phyloP scores from a whole-genome alignment of 2,113 vertebrate genomes.

The Epinephelus moara region DNA sequence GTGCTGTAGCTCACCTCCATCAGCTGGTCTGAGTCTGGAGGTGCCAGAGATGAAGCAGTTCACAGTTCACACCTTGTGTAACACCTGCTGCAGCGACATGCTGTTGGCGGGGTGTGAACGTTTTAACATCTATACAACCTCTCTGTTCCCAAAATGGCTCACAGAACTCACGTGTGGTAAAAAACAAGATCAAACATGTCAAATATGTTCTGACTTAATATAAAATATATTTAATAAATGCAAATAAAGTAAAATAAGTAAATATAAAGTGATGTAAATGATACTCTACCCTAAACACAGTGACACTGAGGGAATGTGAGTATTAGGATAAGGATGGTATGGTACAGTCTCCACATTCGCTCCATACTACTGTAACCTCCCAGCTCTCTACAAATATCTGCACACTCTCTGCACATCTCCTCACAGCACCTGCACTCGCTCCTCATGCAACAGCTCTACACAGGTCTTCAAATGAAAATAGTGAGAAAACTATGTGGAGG shows the following conservation, averaged over 20 bases:
- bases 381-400: constrained; percentile 32
- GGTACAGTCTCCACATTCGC: constrained; percentile 48
- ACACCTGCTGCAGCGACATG: constrained; percentile 60
- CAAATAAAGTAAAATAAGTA: constrained; percentile 33
- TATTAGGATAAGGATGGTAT: constrained; percentile 18
- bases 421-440: constrained; percentile 61
- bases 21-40: constrained; percentile 88
- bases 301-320: constrained; percentile 29
- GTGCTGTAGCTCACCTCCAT: constrained; percentile 92
- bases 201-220: constrained; percentile 17
- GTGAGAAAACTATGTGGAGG: constrained; percentile 65
- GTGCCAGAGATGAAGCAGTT: constrained; percentile 52
- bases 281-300: constrained; percentile 34
- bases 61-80: constrained; percentile 44
- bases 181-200: constrained; percentile 23
- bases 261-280: constrained; percentile 51
- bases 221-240: constrained; percentile 27
- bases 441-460: constrained; percentile 74
- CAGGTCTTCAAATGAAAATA: constrained; percentile 46
- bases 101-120: constrained; percentile 63
- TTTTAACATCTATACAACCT: constrained; percentile 47
- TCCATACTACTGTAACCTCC: constrained; percentile 17
- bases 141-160: constrained; percentile 42
- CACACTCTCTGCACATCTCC: constrained; percentile 50
- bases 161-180: constrained; percentile 40